phyloP scores from a whole-genome alignment of 2,797 vertebrate genomes.

The Ataeniobius toweri region DNA sequence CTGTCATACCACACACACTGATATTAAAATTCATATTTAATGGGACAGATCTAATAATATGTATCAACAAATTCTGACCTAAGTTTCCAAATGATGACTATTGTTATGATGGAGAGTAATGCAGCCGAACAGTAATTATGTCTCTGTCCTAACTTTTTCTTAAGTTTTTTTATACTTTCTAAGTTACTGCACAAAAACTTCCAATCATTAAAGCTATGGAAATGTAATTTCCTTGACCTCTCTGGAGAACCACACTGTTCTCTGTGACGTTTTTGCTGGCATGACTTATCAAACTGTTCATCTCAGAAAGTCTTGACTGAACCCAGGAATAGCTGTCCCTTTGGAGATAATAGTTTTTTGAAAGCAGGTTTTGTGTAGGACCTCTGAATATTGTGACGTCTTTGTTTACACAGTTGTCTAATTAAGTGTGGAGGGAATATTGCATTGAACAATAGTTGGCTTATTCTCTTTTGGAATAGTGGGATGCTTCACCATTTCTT shows the following conservation, averaged over 20 bases:
- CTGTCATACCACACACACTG: background rate
- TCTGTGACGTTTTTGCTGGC: background rate
- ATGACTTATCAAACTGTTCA: background rate
- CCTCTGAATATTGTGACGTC: background rate
- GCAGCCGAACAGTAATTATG: background rate
- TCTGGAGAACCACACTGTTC: background rate
- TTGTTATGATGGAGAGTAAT: background rate
- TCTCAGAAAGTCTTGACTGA: background rate
- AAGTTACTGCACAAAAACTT: background rate
- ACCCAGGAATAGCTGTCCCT: background rate
- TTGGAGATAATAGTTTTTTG: background rate
- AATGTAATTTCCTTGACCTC: background rate
- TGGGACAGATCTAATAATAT: background rate
- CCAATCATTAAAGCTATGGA: background rate
- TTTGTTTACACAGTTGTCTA: background rate
- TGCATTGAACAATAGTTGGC: background rate
- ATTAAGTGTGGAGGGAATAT: conserved; percentile 7
- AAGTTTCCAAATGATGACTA: background rate
- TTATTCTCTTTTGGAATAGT: background rate
- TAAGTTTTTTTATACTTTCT: no score
- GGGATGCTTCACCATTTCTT: background rate
- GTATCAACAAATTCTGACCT: background rate
- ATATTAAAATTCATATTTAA: background rate
- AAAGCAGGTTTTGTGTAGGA: background rate
- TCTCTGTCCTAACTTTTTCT: background rate